phyloP scores from a whole-genome alignment of 2,113 vertebrate genomes.

The Promerops cafer region DNA sequence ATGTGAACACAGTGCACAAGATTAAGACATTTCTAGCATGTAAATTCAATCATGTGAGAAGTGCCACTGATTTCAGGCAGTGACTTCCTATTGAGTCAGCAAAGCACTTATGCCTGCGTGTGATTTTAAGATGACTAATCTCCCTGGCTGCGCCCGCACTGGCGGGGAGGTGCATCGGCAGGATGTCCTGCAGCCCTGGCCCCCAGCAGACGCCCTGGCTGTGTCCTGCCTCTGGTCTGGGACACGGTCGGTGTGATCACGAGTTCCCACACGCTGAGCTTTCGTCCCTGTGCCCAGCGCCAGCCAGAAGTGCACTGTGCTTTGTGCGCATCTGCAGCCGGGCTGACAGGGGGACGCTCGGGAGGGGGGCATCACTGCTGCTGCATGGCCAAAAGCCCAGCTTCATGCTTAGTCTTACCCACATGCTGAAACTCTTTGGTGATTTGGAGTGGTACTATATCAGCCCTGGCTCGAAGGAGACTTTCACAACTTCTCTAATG shows the following conservation, averaged over 20 bases:
- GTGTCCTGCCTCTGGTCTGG: not conserved
- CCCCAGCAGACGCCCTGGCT: not conserved
- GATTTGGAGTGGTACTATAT: not conserved
- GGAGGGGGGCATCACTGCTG: not conserved
- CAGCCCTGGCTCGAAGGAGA: not conserved
- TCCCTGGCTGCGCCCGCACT: not conserved
- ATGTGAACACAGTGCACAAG: not conserved
- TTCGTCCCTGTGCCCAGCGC: not conserved
- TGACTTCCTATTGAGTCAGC: slow-evolving; percentile 42
- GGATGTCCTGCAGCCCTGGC: not conserved
- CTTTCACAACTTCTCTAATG: slow-evolving; percentile 17
- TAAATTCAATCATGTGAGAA: not conserved
- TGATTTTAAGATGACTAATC: not conserved
- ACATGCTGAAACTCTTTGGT: not conserved
- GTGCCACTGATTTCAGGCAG: slow-evolving; percentile 1
- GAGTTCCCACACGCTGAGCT: not conserved
- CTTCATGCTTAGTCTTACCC: not conserved
- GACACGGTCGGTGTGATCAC: rapidly evolving
- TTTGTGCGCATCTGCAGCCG: rapidly evolving
- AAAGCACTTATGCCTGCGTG: not conserved
- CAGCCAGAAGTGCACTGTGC: not conserved
- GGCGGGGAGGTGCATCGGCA: not conserved
- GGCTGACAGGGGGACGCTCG: not conserved
- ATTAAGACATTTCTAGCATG: not conserved
- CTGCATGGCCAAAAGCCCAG: not conserved